Evolutionary conservation across 2,797 vertebrate genomes (phyloP).

Genomic region (Pelodytes ibericus): DNA sequence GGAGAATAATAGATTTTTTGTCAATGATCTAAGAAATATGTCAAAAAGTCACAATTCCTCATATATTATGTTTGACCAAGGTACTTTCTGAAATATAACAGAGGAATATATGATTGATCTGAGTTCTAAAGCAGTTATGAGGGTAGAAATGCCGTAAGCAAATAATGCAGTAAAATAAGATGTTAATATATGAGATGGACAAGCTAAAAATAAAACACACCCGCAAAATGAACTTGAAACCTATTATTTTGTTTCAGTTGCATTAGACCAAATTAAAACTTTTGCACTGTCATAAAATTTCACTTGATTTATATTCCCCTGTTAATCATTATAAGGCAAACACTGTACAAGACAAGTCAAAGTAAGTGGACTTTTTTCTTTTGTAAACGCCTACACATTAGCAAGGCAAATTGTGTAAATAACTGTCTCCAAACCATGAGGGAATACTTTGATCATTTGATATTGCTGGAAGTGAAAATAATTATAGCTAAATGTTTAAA

Average conservation of each 20-base stretch:
- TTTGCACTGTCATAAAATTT: neutral
- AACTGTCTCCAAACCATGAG: neutral
- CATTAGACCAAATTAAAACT: neutral
- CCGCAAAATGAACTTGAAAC: neutral
- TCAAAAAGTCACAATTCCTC: neutral
- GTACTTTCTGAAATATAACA: conserved; percentile 2
- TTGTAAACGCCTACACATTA: neutral
- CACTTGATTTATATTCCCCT: neutral
- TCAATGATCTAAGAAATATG: conserved; percentile 5
- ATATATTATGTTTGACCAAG: conserved; percentile 1
- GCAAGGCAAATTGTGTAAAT: neutral
- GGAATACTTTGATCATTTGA: neutral
- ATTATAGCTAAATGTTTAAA: neutral
- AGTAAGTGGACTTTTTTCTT: neutral
- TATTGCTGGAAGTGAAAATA: neutral
- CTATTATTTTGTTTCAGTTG: neutral
- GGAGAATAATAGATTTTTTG: neutral
- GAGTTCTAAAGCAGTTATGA: conserved; percentile 4
- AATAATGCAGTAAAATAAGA: conserved; percentile 8
- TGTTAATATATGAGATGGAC: neutral
- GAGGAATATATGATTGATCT: conserved; percentile 4
- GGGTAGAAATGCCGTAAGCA: neutral
- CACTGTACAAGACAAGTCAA: neutral
- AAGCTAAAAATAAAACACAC: neutral
- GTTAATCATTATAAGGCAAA: neutral